Conservation (phyloP, 2,113 vertebrate species). For the Loxodonta africana region DNA sequence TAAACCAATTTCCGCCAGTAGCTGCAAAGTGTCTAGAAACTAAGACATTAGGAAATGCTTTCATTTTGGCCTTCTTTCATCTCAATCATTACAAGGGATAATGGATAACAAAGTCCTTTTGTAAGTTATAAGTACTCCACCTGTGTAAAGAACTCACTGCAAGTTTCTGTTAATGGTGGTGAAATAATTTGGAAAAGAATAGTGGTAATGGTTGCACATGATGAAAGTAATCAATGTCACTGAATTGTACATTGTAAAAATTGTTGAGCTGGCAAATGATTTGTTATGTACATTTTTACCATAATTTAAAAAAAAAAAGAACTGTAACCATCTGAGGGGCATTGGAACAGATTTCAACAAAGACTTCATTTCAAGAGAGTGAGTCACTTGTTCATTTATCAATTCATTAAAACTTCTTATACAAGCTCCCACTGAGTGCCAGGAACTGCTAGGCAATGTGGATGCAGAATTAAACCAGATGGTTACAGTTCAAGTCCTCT, state of each 20-base stretch:
- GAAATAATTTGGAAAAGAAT: neutral
- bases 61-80: conserved; percentile 6
- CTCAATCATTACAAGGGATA: neutral
- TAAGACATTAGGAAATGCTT: neutral
- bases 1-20: conserved; percentile 25
- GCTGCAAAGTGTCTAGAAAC: conserved; percentile 25
- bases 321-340: neutral
- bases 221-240: neutral
- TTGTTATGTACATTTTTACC: neutral
- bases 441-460: neutral
- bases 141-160: neutral
- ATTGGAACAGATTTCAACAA: neutral
- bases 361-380: conserved; percentile 43
- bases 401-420: conserved; percentile 30
- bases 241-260: neutral
- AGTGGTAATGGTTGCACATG: neutral
- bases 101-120: neutral
- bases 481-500: neutral
- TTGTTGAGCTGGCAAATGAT: neutral
- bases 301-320: neutral
- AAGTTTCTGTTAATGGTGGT: neutral
- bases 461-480: neutral
- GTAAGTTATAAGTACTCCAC: neutral
- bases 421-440: neutral
- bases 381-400: neutral